These are phyloP conservation scores for Coptodon bakossiorum DNA, from an alignment of 2,113 vertebrate genomes.

Conservation along the genomic window DNA sequence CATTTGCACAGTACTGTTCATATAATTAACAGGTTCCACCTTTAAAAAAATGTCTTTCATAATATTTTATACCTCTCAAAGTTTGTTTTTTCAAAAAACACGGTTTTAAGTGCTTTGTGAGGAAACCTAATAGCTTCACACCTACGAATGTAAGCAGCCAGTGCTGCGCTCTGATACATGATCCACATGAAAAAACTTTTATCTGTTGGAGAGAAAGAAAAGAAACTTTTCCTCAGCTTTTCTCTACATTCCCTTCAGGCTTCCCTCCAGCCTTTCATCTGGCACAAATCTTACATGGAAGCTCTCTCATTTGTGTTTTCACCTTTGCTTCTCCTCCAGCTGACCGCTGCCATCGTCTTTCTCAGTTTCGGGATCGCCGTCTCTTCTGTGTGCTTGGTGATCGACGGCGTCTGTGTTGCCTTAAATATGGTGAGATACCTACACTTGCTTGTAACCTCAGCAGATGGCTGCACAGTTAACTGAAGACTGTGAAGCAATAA, in stretches of 20 bases:
- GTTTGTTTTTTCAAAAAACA: background rate
- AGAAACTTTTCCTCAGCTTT: background rate
- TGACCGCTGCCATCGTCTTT: conserved; percentile 64
- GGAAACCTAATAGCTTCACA: background rate
- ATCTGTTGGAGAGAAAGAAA: background rate
- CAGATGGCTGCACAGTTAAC: background rate
- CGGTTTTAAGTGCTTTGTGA: background rate
- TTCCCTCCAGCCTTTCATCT: background rate
- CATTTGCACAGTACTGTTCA: background rate
- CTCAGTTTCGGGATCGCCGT: conserved; percentile 66
- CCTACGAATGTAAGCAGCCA: background rate
- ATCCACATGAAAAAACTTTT: background rate
- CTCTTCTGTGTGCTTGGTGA: conserved; percentile 63
- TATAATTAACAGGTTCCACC: background rate
- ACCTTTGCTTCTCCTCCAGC: conserved; percentile 15
- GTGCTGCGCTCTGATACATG: background rate
- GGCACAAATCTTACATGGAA: background rate
- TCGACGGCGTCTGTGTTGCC: conserved; percentile 58
- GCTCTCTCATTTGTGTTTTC: background rate
- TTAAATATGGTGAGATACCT: conserved; percentile 59
- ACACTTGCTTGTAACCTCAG: background rate
- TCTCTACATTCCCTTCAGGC: background rate
- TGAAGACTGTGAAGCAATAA: background rate
- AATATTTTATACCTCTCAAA: background rate
- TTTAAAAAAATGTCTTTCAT: background rate